Evolutionary conservation across 2,797 vertebrate species (phyloP).

Genomic region (Bufotes viridis): DNA sequence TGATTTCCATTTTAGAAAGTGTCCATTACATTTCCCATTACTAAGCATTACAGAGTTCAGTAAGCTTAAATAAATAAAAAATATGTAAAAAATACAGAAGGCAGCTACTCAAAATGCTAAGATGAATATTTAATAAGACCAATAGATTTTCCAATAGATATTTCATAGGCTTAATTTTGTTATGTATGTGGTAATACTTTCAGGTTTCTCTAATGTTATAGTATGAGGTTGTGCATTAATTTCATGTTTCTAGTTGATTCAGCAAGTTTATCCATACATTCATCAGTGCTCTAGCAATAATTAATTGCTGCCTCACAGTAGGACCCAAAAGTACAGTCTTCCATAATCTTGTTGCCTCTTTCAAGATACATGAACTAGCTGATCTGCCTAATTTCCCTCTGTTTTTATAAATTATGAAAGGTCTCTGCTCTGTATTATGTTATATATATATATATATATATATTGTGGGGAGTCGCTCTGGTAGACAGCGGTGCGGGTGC

Average conservation of each 20-base stretch:
- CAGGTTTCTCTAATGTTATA: neutral
- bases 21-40: too few relatives aligned
- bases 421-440: too few relatives aligned
- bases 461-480: too few relatives aligned
- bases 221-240: neutral
- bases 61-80: neutral
- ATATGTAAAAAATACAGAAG: too few relatives aligned
- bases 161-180: neutral
- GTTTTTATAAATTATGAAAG: neutral
- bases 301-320: neutral
- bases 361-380: conserved; percentile 66
- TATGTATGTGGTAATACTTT: neutral
- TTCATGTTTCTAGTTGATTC: neutral
- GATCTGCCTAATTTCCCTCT: conserved; percentile 20
- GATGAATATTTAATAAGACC: neutral
- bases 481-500: too few relatives aligned
- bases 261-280: neutral
- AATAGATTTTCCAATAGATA: neutral
- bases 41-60: neutral
- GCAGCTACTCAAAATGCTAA: neutral
- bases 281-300: conserved; percentile 5
- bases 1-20: too few relatives aligned
- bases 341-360: neutral
- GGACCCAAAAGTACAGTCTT: neutral
- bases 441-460: too few relatives aligned